A percentile compares a stretch with the other conserved stretches of the same genome.
These are phyloP conservation scores for Siniperca chuatsi DNA, from an alignment of 2,113 vertebrate genomes.

Conservation along the genomic window DNA sequence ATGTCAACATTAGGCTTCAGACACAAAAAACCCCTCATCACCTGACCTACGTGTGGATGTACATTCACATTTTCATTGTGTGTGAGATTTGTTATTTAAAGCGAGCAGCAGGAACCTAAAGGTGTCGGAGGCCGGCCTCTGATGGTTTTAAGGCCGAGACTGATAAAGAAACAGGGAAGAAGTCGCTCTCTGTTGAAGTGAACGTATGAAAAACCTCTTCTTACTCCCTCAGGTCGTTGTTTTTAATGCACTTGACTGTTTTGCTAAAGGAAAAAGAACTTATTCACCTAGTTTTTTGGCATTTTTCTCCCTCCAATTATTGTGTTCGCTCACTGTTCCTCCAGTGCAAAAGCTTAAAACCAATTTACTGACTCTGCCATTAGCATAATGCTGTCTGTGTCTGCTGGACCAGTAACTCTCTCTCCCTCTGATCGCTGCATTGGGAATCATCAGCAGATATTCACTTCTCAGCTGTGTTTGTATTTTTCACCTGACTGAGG, in stretches of 20 bases:
- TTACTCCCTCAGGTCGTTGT: not conserved
- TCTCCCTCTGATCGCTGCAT: not conserved
- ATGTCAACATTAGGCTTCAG: no score
- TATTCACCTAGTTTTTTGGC: not conserved
- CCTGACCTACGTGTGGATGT: no score
- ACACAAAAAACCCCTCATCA: no score
- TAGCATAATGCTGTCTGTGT: not conserved
- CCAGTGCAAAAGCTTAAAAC: not conserved
- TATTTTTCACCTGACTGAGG: conserved; percentile 32
- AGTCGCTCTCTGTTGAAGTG: not conserved
- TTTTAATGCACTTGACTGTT: not conserved
- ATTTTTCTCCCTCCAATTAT: not conserved
- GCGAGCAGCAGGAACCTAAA: no score
- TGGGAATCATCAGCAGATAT: not conserved
- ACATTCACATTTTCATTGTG: no score
- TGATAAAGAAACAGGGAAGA: not conserved
- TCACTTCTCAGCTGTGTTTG: not conserved
- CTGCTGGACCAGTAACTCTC: not conserved
- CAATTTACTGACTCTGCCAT: not conserved
- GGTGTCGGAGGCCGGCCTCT: no score
- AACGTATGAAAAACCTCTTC: not conserved
- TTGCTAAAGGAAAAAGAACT: no score
- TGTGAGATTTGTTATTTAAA: not conserved
- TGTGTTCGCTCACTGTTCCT: not conserved
- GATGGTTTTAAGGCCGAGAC: no score